These are phyloP conservation scores for Amaurobius ferox DNA, from an alignment of 2,888 invertebrate species.

Conservation along the genomic window DNA sequence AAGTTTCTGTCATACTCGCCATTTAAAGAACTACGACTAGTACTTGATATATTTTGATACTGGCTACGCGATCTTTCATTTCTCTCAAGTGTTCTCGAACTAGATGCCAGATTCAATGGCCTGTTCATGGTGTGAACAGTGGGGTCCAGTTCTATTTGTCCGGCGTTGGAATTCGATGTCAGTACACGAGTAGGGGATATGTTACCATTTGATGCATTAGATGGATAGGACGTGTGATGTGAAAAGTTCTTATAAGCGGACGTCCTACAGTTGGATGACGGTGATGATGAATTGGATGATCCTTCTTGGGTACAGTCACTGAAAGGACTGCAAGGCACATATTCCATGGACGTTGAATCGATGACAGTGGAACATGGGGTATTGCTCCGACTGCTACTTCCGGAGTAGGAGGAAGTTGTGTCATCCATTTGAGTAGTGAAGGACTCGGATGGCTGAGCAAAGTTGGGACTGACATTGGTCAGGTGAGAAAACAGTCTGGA, in stretches of 20 bases:
- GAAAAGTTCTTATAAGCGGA: neutral
- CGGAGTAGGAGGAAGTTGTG: conserved; percentile 30
- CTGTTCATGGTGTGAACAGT: neutral
- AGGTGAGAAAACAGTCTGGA: conserved; percentile 19
- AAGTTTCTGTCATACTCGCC: no score
- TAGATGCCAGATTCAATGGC: conserved; percentile 9
- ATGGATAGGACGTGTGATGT: neutral
- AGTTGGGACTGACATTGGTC: neutral
- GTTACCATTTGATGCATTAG: no score
- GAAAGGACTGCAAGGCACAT: conserved; percentile 11
- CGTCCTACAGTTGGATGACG: neutral
- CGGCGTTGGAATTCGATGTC: neutral
- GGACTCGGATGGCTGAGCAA: neutral
- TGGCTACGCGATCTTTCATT: neutral
- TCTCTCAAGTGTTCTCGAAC: neutral
- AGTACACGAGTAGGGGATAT: neutral
- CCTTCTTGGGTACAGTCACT: conserved; percentile 21
- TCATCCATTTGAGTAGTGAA: conserved; percentile 21
- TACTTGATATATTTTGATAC: neutral
- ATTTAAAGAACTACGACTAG: neutral
- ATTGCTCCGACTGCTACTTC: conserved; percentile 36
- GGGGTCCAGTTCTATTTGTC: neutral
- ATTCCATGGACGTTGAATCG: conserved; percentile 21
- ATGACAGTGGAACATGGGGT: neutral
- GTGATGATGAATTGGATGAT: neutral